A percentile compares a stretch with the other conserved stretches of the same genome.
phyloP scores from a whole-genome alignment of 2,888 invertebrate genomes.

The Pyrrhosoma nymphula region DNA sequence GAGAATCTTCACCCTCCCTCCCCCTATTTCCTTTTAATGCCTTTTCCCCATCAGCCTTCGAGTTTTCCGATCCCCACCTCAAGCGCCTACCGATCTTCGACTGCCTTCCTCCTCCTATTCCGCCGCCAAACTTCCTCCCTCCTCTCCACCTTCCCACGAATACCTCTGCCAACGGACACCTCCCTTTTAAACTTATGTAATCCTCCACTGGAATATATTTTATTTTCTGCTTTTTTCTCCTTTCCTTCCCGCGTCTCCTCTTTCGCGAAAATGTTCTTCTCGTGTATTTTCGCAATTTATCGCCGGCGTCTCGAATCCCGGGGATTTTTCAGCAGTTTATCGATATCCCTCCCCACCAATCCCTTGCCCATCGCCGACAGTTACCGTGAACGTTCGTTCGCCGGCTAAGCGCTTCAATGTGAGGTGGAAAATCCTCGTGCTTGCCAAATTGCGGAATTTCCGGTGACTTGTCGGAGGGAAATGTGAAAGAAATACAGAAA shows the following conservation, averaged over 20 bases:
- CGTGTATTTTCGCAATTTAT: neutral
- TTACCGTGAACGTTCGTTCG: neutral
- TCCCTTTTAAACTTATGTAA: conserved; percentile 6
- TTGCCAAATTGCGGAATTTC: neutral
- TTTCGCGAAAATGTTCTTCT: conserved; percentile 22
- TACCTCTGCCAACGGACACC: neutral
- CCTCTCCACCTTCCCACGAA: neutral
- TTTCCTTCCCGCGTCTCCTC: neutral
- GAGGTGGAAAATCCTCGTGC: neutral
- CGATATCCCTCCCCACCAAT: neutral
- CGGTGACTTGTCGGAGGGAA: neutral
- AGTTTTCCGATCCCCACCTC: neutral
- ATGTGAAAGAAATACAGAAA: neutral
- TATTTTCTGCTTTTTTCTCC: neutral
- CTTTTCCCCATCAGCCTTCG: neutral
- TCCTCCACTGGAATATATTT: neutral
- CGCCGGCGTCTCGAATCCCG: neutral
- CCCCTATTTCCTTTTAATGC: too few species aligned
- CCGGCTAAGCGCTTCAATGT: neutral
- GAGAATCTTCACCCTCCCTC: too few species aligned
- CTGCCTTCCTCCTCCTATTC: neutral
- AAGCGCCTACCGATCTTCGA: neutral
- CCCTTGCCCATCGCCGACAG: neutral
- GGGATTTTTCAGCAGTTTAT: neutral
- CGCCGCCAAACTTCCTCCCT: neutral